A percentile compares a stretch with the other conserved stretches of the same genome.
These are phyloP conservation scores for Diaperis boleti DNA, from an alignment of 2,888 invertebrate species.

Conservation along the genomic window DNA sequence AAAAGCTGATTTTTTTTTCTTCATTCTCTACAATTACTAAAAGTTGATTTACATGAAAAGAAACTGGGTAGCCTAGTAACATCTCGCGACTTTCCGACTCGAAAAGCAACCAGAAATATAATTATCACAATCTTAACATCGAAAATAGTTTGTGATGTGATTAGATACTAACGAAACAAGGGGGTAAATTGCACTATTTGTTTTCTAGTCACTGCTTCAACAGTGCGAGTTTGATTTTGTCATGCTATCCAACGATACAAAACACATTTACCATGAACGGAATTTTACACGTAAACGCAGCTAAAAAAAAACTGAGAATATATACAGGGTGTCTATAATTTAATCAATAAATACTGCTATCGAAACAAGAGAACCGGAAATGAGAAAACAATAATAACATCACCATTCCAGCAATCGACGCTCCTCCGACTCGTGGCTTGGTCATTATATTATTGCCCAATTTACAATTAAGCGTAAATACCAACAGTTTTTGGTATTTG, in stretches of 20 bases:
- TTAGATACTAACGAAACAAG: slow-evolving; percentile 35
- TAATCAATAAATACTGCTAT: slow-evolving; percentile 52
- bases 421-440: slow-evolving; percentile 10
- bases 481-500: slow-evolving; percentile 47
- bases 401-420: slow-evolving; percentile 46
- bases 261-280: slow-evolving; percentile 23
- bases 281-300: slow-evolving; percentile 26
- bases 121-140: slow-evolving; percentile 40
- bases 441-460: slow-evolving; percentile 41
- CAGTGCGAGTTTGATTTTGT: slow-evolving; percentile 34
- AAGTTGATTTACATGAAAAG: slow-evolving; percentile 23
- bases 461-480: slow-evolving; percentile 56
- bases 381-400: slow-evolving; percentile 46
- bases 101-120: slow-evolving; percentile 23
- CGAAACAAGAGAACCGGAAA: slow-evolving; percentile 45
- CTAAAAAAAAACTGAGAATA: slow-evolving; percentile 26
- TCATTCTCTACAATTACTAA: slow-evolving; percentile 20
- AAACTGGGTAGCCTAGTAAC: slow-evolving; percentile 33
- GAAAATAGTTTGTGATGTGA: slow-evolving; percentile 40
- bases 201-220: slow-evolving; percentile 33
- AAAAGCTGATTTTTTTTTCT: slow-evolving; percentile 19
- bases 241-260: slow-evolving; percentile 36
- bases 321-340: slow-evolving; percentile 44
- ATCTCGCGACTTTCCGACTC: slow-evolving; percentile 5
- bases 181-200: slow-evolving; percentile 37